Evolutionary conservation across 2,888 invertebrate species (phyloP), one percentile per base, ranked within the genome.

Genomic region (Clistopyga incitator): DNA sequence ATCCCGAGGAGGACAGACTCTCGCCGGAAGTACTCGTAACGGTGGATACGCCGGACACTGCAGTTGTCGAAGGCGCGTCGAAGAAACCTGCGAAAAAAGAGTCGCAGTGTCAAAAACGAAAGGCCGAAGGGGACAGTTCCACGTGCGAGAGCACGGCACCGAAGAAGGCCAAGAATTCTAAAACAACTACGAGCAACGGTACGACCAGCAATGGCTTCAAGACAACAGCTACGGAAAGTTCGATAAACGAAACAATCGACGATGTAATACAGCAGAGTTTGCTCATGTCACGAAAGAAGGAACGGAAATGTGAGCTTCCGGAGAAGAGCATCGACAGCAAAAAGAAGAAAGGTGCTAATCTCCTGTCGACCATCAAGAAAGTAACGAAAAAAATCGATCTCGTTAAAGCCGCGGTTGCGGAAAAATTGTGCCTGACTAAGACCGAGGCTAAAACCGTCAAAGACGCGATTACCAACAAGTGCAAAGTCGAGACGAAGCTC

Each of bases 311-410:
- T 56, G 90, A 89, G 67, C 29, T 56, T 15, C 86, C 82, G n/a
- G 86, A 80, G 23, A 67, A 54, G 15, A 18, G 67, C 87, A 4
- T 68, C 84, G 72, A 78, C 38, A 81, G 61, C 13, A 84, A 78
- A 54, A 88, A 85, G 76, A 85, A 86, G 29, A 90, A 88, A 56
- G 81, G 81, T 8, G 78, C 65, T 1, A 89, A 89, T 61, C 67
- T 90, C 18, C 70, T 90, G 23, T 85, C 89, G 72, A 84, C 88
- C n/a, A 87, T 89, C 11, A 92, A 91, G 90, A 94, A 85, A 92
- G 94, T 90, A 89, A 92, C 84, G 91, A 94, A 90, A 92, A 95
- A 89, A 91, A 91, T 88, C 90, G 94, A 89, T 85, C 93, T 81
- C 92, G 94, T 87, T 3, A 91, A 92, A 81, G 86, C 88, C 42